Base-by-base conservation (phyloP, 2,888 invertebrate genomes). In the Thumatha senex region DNA sequence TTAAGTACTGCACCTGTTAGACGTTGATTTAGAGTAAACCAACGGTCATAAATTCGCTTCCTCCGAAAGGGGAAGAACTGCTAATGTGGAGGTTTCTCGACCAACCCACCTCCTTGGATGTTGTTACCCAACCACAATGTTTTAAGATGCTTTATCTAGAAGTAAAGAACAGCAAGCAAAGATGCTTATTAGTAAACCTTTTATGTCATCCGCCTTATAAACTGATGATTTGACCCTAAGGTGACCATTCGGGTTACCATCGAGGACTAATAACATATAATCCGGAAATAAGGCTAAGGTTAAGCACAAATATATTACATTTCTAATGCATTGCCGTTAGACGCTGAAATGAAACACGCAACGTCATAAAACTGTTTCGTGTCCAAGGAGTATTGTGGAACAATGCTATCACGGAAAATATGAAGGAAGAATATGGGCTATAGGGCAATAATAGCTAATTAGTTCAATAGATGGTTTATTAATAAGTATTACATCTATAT, bases 261-360 rank as follows among this genome's bases (percentile, higher is more conserved):
- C 18, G 15, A 39, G 7, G 11, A 11, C 40, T 36, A 36, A 40
- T 40, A 29, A 43, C n/a, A n/a, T 7, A 33, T 29, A 35, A 11
- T 13, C 18, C 40, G 45, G 31, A 41, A 45, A 40, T 65, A 69
- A 68, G 60, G 68, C 63, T 70, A 67, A 68, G 59, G 68, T 59
- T 64, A 55, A 55, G 54, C 51, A 51, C 10, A 71, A 58, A 54
- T 62, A 46, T 51, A 49, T 56, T 67, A 54, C 48, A 72, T 66
- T 63, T 50, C 14, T 41, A 58, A 72, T 77, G 74, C 76, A 75
- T 61, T 60, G 55, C 51, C 65, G 61, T 70, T 65, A n/a, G n/a
- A n/a, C n/a, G n/a, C n/a, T n/a, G 64, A 56, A 68, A 61, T 60
- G 56, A 59, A 70, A 58, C 78, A 77, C 78, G 77, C 77, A 60